A percentile compares a stretch with the other conserved stretches of the same genome.
Conservation (phyloP, 2,113 vertebrate genomes). For the Gopherus evgoodei region DNA sequence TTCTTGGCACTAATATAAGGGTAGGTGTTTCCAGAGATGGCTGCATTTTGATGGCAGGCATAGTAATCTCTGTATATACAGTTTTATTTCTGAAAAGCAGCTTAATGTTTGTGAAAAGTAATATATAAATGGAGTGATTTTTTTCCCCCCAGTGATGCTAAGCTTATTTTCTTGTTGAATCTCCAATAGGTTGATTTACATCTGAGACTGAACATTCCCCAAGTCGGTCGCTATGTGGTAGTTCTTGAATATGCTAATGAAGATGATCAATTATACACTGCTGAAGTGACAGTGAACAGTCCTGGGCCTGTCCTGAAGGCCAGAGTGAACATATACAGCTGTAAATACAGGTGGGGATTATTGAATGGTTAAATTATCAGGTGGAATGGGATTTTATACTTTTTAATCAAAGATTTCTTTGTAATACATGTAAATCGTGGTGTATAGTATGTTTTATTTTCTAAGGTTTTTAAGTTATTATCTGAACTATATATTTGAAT, state of each 20-base stretch:
- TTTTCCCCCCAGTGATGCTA: not conserved
- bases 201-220: conserved; percentile 82
- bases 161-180: not conserved
- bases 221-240: conserved; percentile 82
- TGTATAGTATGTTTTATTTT: not conserved
- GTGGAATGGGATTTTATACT: not conserved
- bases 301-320: conserved; percentile 68
- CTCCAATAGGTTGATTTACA: conserved; percentile 82
- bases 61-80: not conserved
- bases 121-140: not conserved
- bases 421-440: not conserved
- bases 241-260: conserved; percentile 89
- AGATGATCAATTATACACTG: conserved; percentile 75
- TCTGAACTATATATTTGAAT: not conserved
- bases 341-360: conserved; percentile 86
- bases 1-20: not conserved
- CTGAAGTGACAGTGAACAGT: conserved; percentile 76
- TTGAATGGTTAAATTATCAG: not conserved
- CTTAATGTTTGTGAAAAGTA: not conserved
- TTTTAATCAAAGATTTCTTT: not conserved
- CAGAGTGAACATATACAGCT: conserved; percentile 88
- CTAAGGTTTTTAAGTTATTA: not conserved
- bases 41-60: not conserved
- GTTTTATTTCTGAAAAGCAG: not conserved
- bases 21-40: not conserved